Evolutionary conservation across 2,113 vertebrate species (phyloP), one percentile per base, ranked within the genome.

Genomic region (Tachycineta bicolor): DNA sequence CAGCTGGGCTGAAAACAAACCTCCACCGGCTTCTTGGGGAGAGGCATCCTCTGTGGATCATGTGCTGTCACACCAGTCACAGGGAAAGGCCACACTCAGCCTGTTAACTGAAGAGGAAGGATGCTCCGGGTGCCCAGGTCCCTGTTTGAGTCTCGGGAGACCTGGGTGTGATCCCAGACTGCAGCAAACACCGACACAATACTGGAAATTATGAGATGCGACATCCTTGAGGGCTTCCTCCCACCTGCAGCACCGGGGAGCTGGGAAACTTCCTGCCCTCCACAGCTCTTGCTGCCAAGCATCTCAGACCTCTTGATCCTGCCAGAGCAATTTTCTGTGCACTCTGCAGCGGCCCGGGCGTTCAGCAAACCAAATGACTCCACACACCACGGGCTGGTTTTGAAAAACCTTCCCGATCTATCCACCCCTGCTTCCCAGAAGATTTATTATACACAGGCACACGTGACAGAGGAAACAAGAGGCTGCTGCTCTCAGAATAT

Each of bases 401-500:
- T 64, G 74, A 58, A 92, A 82, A 80, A 68, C 9, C 69, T 46
- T 70, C 52, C 69, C 11, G 0, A 59, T 90, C 92, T 37, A 41
- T 69, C 89, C 94, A 83, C 43, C 93, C 55, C 52, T 74, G 78
- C 81, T 86, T 91, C 90, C 94, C 94, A 49, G 16, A 89, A 93
- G 87, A 62, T 90, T 97, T 90, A 93, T 94, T 96, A 93, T 74
- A 90, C 81, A 41, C 28, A 65, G 77, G 67, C 90, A 29, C 70
- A 10, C 8, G n/a, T 67, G 29, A 43, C 31, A 3, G 12, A 50
- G 77, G 89, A 93, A 89, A 79, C 59, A 55, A 83, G 83, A 89
- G 69, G 90, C 88, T 95, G 75, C 67, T 92, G 83, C 83, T 96
- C 65, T 64, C 53, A 9, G 97, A 96, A 97, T 92, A 92, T 79